phyloP scores from a whole-genome alignment of 2,797 vertebrate genomes.

The Rhinella marina region DNA sequence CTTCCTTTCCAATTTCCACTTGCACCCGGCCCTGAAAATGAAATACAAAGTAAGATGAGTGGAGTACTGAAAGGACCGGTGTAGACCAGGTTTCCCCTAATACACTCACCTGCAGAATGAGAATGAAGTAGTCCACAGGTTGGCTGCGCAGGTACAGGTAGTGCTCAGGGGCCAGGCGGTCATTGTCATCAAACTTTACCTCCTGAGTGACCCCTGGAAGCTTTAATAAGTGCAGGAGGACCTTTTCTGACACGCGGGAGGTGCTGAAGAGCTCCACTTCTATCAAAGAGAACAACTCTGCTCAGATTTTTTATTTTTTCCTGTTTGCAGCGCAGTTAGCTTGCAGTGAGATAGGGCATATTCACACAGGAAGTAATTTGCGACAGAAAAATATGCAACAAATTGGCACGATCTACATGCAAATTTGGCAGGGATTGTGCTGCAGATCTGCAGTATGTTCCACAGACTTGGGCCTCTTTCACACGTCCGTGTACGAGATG shows the following conservation, averaged over 20 bases:
- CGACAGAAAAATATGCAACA: no score
- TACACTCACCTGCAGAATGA: slow-evolving; percentile 86
- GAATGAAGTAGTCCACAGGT: slow-evolving; percentile 90
- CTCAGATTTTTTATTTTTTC: neutral
- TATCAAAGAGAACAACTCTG: slow-evolving; percentile 61
- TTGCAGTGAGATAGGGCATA: no score
- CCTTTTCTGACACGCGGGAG: slow-evolving; percentile 84
- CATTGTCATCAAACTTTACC: slow-evolving; percentile 83
- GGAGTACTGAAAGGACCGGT: neutral
- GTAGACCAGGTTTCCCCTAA: neutral
- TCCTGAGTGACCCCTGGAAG: slow-evolving; percentile 93
- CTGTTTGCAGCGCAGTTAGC: neutral
- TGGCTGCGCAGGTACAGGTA: slow-evolving; percentile 90
- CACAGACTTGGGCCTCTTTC: no score
- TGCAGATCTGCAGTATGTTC: no score
- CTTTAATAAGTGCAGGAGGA: slow-evolving; percentile 87
- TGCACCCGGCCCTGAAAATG: slow-evolving; percentile 85
- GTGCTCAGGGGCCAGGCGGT: slow-evolving; percentile 82
- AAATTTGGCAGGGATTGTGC: no score
- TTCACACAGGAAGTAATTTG: no score
- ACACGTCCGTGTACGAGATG: no score
- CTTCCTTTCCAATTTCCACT: slow-evolving; percentile 93
- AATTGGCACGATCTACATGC: no score
- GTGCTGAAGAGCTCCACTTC: slow-evolving; percentile 92
- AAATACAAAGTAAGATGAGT: neutral